A percentile compares a stretch with the other conserved stretches of the same genome.
phyloP scores from a whole-genome alignment of 2,888 invertebrate species.

The Glaucopsyche alexis region DNA sequence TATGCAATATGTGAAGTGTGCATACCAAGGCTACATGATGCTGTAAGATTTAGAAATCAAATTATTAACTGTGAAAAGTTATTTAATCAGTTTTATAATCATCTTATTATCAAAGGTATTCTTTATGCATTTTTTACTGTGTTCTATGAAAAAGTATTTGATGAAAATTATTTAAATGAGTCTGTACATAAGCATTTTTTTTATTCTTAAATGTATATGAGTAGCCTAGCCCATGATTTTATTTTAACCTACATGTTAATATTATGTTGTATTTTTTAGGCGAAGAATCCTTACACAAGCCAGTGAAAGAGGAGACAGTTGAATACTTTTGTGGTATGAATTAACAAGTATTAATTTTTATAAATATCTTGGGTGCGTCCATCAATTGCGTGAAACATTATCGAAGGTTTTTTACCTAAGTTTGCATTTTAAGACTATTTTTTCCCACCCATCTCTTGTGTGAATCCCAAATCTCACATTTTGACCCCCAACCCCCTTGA shows the following conservation, averaged over 20 bases:
- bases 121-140: not conserved
- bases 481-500: too few relatives aligned
- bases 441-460: too few relatives aligned
- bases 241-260: not conserved
- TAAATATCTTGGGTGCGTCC: too few relatives aligned
- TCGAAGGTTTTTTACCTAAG: too few relatives aligned
- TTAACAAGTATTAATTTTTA: conserved; percentile 14
- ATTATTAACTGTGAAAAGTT: conserved; percentile 55
- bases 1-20: conserved; percentile 60
- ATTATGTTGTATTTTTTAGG: conserved; percentile 7
- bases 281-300: conserved; percentile 2
- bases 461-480: too few relatives aligned
- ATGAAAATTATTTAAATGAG: not conserved
- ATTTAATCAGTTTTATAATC: conserved; percentile 45
- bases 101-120: conserved; percentile 32
- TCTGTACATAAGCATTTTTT: not conserved
- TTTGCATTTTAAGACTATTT: too few relatives aligned
- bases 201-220: too few relatives aligned
- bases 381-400: too few relatives aligned
- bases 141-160: not conserved
- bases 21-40: conserved; percentile 50
- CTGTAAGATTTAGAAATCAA: conserved; percentile 53
- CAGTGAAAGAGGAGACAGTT: conserved; percentile 9
- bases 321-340: conserved; percentile 22
- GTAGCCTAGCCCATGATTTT: too few relatives aligned